phyloP scores from a whole-genome alignment of 2,797 vertebrate species.

The Gobionotothen gibberifrons region DNA sequence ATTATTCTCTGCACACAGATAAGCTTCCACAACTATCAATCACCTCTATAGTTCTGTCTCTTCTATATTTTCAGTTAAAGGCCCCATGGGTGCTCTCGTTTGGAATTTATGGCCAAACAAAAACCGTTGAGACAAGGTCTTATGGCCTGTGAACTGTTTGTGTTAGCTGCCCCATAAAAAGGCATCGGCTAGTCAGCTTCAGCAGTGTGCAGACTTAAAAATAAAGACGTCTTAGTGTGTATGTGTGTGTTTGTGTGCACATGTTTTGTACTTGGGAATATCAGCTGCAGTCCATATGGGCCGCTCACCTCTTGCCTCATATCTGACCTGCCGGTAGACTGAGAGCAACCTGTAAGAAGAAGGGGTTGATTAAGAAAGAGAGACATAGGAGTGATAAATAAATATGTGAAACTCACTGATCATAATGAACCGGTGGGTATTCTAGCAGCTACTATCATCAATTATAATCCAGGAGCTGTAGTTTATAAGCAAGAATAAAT shows the following conservation, averaged over 20 bases:
- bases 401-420: neutral
- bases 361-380: constrained; percentile 46
- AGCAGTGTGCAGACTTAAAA: constrained; percentile 47
- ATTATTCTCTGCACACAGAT: constrained; percentile 24
- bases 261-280: constrained; percentile 63
- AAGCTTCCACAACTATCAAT: constrained; percentile 33
- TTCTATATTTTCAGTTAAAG: constrained; percentile 63
- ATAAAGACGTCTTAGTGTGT: constrained; percentile 57
- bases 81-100: constrained; percentile 78
- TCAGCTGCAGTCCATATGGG: constrained; percentile 94
- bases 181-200: constrained; percentile 74
- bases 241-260: constrained; percentile 46
- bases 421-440: neutral
- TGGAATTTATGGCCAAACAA: constrained; percentile 87
- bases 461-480: neutral
- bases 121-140: constrained; percentile 87
- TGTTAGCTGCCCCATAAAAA: constrained; percentile 85
- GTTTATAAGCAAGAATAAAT: neutral
- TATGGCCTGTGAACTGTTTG: constrained; percentile 88
- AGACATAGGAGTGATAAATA: constrained; percentile 41
- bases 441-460: neutral
- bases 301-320: constrained; percentile 58
- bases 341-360: constrained; percentile 45
- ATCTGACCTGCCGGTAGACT: constrained; percentile 47
- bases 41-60: constrained; percentile 34